Evolutionary conservation across 2,888 invertebrate species (phyloP).

Genomic region (Gerris lacustris): DNA sequence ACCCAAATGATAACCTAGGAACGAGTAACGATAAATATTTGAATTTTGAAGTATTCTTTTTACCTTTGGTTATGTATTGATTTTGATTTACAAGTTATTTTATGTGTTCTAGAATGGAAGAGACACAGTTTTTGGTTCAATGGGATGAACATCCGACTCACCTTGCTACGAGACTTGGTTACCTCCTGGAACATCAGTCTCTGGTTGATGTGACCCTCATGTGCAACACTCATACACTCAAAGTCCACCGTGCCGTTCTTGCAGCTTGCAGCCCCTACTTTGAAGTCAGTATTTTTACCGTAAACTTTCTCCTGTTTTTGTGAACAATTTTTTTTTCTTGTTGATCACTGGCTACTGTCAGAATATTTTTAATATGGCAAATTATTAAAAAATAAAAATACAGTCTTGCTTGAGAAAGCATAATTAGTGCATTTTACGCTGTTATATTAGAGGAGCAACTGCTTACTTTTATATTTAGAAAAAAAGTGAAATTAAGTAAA

Average conservation of each 20-base stretch:
- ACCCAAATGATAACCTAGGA: too few species aligned
- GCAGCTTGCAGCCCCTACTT: conserved; percentile 61
- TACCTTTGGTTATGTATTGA: too few species aligned
- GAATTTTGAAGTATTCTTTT: too few species aligned
- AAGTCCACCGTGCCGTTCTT: conserved; percentile 60
- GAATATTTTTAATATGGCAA: neutral
- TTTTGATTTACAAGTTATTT: too few species aligned
- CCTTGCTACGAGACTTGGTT: conserved; percentile 54
- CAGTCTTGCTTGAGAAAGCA: too few species aligned
- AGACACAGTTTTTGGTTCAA: conserved; percentile 49
- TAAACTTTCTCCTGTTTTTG: conserved; percentile 8
- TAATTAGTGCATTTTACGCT: too few species aligned
- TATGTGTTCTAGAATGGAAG: conserved; percentile 37
- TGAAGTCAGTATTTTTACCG: conserved; percentile 44
- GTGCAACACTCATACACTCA: conserved; percentile 60
- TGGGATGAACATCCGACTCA: conserved; percentile 59
- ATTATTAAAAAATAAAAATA: conserved; percentile 9
- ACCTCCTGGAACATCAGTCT: conserved; percentile 57
- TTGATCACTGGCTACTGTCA: too few species aligned
- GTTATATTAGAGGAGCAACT: too few species aligned
- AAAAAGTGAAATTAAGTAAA: too few species aligned
- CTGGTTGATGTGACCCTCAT: conserved; percentile 62
- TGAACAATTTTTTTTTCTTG: neutral
- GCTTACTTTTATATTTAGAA: too few species aligned
- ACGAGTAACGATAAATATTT: too few species aligned